Evolutionary conservation across 2,113 vertebrate genomes (phyloP).

Genomic region (Lipophrys pholis): DNA sequence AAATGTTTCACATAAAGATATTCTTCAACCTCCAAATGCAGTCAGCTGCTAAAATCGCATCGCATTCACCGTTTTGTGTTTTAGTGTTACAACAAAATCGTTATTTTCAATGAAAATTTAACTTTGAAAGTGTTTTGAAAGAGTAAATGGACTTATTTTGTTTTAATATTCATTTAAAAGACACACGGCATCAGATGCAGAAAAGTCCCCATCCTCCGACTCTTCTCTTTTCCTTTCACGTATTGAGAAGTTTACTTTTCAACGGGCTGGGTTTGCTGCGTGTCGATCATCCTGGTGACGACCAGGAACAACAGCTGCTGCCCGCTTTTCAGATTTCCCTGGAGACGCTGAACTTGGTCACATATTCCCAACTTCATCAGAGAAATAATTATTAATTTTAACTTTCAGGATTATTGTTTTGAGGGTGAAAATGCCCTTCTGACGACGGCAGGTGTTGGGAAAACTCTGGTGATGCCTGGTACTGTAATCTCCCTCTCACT

Average conservation of each 20-base stretch:
- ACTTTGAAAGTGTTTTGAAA: too few species aligned
- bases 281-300: conserved; percentile 38
- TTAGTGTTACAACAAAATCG: too few species aligned
- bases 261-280: neutral
- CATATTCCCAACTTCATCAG: conserved; percentile 25
- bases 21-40: too few species aligned
- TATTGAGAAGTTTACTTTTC: too few species aligned
- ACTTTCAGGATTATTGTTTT: conserved; percentile 21
- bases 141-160: neutral
- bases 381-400: conserved; percentile 20
- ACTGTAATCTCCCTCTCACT: conserved; percentile 15
- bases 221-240: neutral
- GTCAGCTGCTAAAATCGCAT: too few species aligned
- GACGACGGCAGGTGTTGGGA: conserved; percentile 40
- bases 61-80: too few species aligned
- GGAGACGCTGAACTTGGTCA: conserved; percentile 5
- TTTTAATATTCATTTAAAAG: neutral
- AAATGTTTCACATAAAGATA: too few species aligned
- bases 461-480: conserved; percentile 14
- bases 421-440: neutral
- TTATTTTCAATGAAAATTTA: too few species aligned
- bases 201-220: conserved; percentile 5
- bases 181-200: neutral
- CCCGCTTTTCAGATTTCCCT: conserved; percentile 4
- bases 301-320: conserved; percentile 59